Evolutionary conservation across 23 tunicate species (phyloP).

Genomic region (Aplidium turbinatum): DNA sequence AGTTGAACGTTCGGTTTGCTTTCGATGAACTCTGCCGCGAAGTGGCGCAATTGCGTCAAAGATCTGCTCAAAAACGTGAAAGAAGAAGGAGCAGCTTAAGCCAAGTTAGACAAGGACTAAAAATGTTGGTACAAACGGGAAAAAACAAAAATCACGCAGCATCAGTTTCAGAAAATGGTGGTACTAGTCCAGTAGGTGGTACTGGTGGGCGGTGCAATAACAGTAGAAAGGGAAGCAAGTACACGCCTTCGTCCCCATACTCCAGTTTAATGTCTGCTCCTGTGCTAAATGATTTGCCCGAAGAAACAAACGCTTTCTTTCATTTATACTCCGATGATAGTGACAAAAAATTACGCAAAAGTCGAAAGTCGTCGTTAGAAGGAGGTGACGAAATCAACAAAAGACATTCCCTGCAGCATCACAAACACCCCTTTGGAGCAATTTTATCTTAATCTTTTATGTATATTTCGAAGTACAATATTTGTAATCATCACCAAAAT

Average conservation of each 20-base stretch:
- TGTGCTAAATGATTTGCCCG: constrained; percentile 60
- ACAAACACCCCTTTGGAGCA: constrained; percentile 12
- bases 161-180: constrained; percentile 18
- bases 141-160: constrained; percentile 50
- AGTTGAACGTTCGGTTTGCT: constrained; percentile 61
- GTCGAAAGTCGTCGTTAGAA: constrained; percentile 32
- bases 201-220: constrained; percentile 16
- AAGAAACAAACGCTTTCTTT: constrained; percentile 29
- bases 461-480: too few relatives aligned
- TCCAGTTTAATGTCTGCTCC: constrained; percentile 68
- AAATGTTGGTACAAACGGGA: constrained; percentile 76
- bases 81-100: constrained; percentile 81
- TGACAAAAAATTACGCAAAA: constrained; percentile 20
- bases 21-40: constrained; percentile 95
- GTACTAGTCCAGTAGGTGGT: constrained; percentile 38
- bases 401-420: constrained; percentile 15
- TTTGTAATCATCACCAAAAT: too few relatives aligned
- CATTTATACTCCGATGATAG: constrained; percentile 1
- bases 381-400: not conserved
- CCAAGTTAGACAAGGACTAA: constrained; percentile 70
- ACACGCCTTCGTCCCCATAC: constrained; percentile 50
- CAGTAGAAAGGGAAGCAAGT: constrained; percentile 31
- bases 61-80: constrained; percentile 45
- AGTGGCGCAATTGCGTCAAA: constrained; percentile 50
- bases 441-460: too few relatives aligned